phyloP scores from a whole-genome alignment of 2,888 invertebrate genomes.

The Pachliopta kotzebuea region DNA sequence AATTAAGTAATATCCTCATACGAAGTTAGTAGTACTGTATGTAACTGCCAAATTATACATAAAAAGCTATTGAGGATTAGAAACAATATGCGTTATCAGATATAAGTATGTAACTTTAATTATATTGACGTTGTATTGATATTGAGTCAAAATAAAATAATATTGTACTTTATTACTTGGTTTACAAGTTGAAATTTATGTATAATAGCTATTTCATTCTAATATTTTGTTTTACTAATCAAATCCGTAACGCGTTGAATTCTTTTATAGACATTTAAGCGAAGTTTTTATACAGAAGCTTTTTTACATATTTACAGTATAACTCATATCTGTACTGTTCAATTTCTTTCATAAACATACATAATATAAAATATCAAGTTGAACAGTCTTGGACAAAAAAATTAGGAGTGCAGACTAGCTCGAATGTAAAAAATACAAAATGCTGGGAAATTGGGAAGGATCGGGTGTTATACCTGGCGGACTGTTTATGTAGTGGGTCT shows the following conservation, averaged over 20 bases:
- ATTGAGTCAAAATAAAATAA: too few species aligned
- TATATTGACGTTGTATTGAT: too few species aligned
- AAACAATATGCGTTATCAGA: too few species aligned
- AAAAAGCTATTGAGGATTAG: too few species aligned
- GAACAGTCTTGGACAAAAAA: constrained; percentile 33
- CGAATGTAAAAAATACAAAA: constrained; percentile 41
- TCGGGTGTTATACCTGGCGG: constrained; percentile 60
- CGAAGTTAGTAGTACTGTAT: too few species aligned
- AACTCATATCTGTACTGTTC: not conserved
- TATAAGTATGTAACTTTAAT: too few species aligned
- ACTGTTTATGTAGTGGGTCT: constrained; percentile 29
- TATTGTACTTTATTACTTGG: too few species aligned
- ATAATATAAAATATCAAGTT: constrained; percentile 14
- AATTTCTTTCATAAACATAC: not conserved
- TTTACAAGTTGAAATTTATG: not conserved
- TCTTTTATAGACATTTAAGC: constrained; percentile 40
- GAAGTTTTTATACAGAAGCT: not conserved
- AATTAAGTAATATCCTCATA: too few species aligned
- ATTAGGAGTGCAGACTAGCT: constrained; percentile 36
- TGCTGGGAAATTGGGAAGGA: constrained; percentile 39
- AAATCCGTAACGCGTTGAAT: constrained; percentile 45
- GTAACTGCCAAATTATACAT: too few species aligned
- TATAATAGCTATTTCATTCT: not conserved
- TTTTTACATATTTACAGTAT: not conserved
- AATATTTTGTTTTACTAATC: not conserved